Evolutionary conservation across 2,888 invertebrate genomes (phyloP).

Genomic region (Ellobium chinense): DNA sequence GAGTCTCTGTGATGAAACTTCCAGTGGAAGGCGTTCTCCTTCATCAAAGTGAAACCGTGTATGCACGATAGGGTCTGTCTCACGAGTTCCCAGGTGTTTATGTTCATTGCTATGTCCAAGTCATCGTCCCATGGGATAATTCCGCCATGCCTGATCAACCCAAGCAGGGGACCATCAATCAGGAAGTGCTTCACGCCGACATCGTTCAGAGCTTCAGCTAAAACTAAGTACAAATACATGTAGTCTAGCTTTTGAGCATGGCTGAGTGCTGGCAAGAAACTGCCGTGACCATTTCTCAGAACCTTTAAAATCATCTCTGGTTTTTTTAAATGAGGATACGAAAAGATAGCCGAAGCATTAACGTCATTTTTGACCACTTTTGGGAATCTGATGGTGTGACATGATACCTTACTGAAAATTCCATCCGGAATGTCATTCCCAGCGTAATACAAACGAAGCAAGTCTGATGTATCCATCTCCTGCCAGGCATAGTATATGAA

Average conservation of each 20-base stretch:
- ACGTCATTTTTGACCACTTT: too few species aligned
- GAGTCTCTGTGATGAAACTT: constrained; percentile 1
- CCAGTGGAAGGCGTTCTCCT: constrained; percentile 2
- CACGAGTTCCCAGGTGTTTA: constrained; percentile 5
- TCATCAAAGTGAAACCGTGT: neutral
- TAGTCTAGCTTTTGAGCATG: neutral
- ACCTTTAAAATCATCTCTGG: too few species aligned
- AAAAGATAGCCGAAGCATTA: too few species aligned
- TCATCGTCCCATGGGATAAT: constrained; percentile 42
- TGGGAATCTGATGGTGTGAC: too few species aligned
- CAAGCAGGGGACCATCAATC: constrained; percentile 21
- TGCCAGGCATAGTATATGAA: too few species aligned
- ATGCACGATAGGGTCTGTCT: constrained; percentile 21
- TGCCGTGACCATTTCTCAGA: neutral
- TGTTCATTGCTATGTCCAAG: constrained; percentile 24
- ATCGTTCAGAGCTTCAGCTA: neutral
- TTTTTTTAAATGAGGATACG: too few species aligned
- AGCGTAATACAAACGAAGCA: too few species aligned
- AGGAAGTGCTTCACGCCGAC: constrained; percentile 5
- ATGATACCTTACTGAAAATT: too few species aligned
- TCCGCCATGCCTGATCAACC: constrained; percentile 12
- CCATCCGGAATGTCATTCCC: too few species aligned
- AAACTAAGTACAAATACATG: neutral
- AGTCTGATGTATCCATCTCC: too few species aligned
- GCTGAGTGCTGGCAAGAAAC: constrained; percentile 14